Conservation (phyloP, 1,140 invertebrate genomes). For the Odontomachus brunneus region DNA sequence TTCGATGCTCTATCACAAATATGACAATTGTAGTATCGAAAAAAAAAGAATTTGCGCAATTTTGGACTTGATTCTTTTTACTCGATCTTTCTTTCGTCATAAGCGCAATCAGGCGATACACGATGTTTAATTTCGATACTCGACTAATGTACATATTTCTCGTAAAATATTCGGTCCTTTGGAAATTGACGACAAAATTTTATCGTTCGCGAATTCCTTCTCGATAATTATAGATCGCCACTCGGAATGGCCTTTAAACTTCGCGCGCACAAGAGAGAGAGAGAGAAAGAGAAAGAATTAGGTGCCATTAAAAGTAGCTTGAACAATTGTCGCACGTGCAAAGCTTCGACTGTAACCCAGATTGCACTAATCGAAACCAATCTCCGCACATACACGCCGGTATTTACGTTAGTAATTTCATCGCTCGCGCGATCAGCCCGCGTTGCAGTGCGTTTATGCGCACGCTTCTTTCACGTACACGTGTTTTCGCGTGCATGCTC, state of each 20-base stretch:
- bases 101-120: background rate
- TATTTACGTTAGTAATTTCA: constrained; percentile 84
- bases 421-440: constrained; percentile 73
- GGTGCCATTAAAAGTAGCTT: constrained; percentile 78
- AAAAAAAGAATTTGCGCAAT: no score
- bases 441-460: constrained; percentile 45
- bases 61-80: no score
- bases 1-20: background rate
- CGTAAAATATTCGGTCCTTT: background rate
- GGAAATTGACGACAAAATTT: background rate
- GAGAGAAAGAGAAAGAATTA: background rate
- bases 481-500: constrained; percentile 23
- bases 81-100: no score
- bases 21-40: background rate
- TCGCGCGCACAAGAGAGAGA: background rate
- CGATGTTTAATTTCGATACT: no score
- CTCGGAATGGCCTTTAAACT: constrained; percentile 14
- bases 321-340: constrained; percentile 66
- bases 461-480: constrained; percentile 47
- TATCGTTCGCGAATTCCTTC: background rate
- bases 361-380: constrained; percentile 80
- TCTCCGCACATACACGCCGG: constrained; percentile 77
- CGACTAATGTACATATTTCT: background rate
- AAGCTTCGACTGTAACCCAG: constrained; percentile 72
- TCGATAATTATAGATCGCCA: background rate